Evolutionary conservation across 2,113 vertebrate species (phyloP), one percentile per base, ranked within the genome.

Genomic region (Typhlomys cinereus): DNA sequence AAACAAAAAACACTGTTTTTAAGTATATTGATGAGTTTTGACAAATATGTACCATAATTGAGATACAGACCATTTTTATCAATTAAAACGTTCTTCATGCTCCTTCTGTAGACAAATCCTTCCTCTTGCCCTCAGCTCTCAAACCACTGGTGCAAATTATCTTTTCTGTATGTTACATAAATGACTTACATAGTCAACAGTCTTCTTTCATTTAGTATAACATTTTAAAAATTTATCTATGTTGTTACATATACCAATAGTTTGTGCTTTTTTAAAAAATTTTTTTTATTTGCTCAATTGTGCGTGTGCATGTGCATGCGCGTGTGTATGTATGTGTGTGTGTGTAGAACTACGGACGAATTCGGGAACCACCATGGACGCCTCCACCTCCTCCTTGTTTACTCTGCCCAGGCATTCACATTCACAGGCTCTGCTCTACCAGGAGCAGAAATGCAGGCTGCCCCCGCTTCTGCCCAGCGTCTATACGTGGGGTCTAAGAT

Each of bases 1-100:
- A 90, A 54, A n/a, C 23, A 75, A 87, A 66, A 88, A 27, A 66
- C 71, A 66, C 71, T 59, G 66, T 62, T 90, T 90, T 66, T 54
- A 36, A 3, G 12, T 74, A 23, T 25, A 44, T 57, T 90, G 70
- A 73, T 79, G 78, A 90, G 5, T 82, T 75, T 39, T 89, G 83
- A 92, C 31, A 67, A 69, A 78, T 25, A 5, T 29, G 13, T 20
- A 59, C 52, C 20, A 29, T 21, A 89, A 34, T 0, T 36, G 39
- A 93, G 62, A 90, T 13, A 89, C 1, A 59, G 69, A 92, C 21
- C 12, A 57, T 69, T 57, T 88, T 54, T 9, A 44, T 34, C 61
- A 62, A 27, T 44, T 2, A 4, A 27, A 46, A 15, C 41, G 34
- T 34, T 62, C 17, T 61, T 83, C 14, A 3, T 6, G 27, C 4